phyloP scores from a whole-genome alignment of 2,113 vertebrate genomes.

The Pholis gunnellus region DNA sequence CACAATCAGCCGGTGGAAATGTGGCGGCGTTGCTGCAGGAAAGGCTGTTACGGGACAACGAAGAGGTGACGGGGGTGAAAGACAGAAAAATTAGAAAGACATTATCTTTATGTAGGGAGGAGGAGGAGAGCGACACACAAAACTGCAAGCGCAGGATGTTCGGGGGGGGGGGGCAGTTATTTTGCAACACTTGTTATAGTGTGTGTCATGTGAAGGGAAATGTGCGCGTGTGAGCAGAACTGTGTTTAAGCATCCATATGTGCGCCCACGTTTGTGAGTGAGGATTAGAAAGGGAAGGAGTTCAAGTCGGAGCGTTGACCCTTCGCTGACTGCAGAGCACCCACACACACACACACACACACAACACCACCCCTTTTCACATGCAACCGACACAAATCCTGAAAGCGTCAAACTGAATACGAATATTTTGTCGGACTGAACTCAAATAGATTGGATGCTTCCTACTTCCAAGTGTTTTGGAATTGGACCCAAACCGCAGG shows the following conservation, averaged over 20 bases:
- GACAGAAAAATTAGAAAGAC: background rate
- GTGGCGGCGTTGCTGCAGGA: background rate
- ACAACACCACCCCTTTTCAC: background rate
- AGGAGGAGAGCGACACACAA: conserved; percentile 7
- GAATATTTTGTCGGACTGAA: background rate
- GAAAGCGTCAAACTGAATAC: background rate
- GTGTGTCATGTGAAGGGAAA: conserved; percentile 41
- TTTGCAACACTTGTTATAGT: conserved; percentile 40
- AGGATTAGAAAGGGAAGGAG: background rate
- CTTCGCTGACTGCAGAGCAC: background rate
- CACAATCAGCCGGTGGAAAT: background rate
- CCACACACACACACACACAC: background rate
- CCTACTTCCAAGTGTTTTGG: conserved; percentile 17
- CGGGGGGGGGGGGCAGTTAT: conserved; percentile 48
- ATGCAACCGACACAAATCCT: background rate
- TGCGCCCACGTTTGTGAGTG: conserved; percentile 17
- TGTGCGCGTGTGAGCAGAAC: conserved; percentile 38
- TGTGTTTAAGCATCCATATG: conserved; percentile 6
- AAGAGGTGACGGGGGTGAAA: background rate
- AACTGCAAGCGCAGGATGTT: conserved; percentile 43
- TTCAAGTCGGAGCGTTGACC: conserved; percentile 22
- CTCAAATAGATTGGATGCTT: conserved; percentile 12
- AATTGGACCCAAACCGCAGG: background rate
- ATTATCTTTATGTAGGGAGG: background rate
- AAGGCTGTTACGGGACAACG: background rate